Evolutionary conservation across 2,113 vertebrate genomes (phyloP), one percentile per base, ranked within the genome.

Genomic region (Perca flavescens): DNA sequence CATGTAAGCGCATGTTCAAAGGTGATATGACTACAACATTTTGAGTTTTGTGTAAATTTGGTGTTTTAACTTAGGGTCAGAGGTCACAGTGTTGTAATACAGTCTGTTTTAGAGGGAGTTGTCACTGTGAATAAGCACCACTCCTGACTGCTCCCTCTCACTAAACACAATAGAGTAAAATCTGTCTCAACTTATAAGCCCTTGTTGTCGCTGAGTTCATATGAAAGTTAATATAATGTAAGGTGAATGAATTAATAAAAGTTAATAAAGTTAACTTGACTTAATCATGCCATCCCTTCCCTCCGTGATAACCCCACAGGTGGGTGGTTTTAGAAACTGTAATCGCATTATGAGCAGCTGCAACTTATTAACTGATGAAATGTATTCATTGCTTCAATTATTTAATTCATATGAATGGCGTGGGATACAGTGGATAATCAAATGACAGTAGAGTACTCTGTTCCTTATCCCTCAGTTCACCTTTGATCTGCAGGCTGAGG

Each of bases 401-500:
- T 52, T 25, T 49, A 19, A 64, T 69, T 57, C 0, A 19, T 43
- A 47, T 36, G 6, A 69, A 65, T 50, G 34, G 3, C 4, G 0
- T 31, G 17, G 16, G 16, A 28, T 4, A 22, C 2, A 34, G 63
- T 61, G 65, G 17, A 76, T 36, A n/a, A 14, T 80, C 28, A 10
- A 62, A 31, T 58, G 14, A 52, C 28, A 21, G 11, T 62, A 21
- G 60, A 12, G 31, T 19, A 21, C 11, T 21, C 8, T 16, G 28
- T 16, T 43, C 15, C 77, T 49, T 47, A 16, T 28, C 31, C 13
- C n/a, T 28, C 1, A 0, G 52, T 78, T 77, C 25, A 87, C 76
- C 88, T 91, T 90, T 88, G 64, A 88, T 83, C 88, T 61, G 65
- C 40, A 65, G 49, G 6, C 52, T 56, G 58, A 57, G 25, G 52